These are phyloP conservation scores for Columbina picui DNA, from an alignment of 2,113 vertebrate species.

Conservation along the genomic window DNA sequence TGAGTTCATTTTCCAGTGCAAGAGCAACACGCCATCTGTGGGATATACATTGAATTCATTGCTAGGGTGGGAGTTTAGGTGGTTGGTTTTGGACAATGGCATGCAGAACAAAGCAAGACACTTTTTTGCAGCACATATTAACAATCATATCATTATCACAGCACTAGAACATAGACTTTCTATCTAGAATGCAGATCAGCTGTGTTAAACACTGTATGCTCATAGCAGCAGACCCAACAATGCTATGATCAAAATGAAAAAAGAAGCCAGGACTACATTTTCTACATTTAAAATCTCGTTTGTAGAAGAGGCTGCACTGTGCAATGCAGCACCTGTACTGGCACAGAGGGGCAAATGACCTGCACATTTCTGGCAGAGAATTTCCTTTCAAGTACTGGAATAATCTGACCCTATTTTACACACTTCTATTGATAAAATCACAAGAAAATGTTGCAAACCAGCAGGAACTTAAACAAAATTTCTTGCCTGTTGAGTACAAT, in stretches of 20 bases:
- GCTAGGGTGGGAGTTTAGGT: background rate
- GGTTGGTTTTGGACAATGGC: background rate
- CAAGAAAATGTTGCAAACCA: background rate
- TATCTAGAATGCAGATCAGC: background rate
- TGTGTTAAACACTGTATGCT: background rate
- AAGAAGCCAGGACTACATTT: background rate
- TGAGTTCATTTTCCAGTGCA: background rate
- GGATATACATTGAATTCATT: background rate
- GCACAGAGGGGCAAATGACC: background rate
- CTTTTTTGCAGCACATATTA: background rate
- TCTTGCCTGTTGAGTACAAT: background rate
- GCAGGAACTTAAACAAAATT: background rate
- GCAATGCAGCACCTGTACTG: background rate
- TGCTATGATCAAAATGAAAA: background rate
- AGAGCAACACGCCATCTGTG: background rate
- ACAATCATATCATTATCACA: background rate
- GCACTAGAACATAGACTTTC: background rate
- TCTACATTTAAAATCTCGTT: background rate
- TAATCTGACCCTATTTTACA: background rate
- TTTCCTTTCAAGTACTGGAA: background rate
- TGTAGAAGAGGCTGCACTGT: background rate
- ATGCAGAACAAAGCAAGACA: background rate
- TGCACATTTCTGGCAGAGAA: background rate
- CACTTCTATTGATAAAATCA: background rate
- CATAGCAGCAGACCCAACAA: background rate